These are phyloP conservation scores for Premnoplex brunnescens DNA, from an alignment of 2,797 vertebrate genomes.

Conservation along the genomic window DNA sequence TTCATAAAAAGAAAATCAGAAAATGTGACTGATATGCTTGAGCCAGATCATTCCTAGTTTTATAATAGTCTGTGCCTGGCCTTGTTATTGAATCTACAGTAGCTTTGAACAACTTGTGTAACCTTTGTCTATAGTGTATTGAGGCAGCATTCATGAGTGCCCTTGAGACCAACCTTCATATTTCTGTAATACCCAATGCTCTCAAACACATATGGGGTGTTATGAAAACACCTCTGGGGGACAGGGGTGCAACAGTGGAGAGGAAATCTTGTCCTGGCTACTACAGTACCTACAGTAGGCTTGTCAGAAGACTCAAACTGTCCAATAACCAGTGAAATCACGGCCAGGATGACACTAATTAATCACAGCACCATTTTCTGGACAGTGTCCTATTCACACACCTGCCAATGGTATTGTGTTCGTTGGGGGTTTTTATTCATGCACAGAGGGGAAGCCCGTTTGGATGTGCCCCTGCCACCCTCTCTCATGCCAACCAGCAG, in stretches of 20 bases:
- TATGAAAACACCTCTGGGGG: not conserved
- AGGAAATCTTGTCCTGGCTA: not conserved
- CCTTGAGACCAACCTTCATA: not conserved
- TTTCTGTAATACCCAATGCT: not conserved
- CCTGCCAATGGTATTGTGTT: not conserved
- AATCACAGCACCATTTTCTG: not conserved
- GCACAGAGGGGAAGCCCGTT: no score
- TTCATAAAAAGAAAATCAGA: not conserved
- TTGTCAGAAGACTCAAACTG: not conserved
- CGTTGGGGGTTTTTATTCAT: no score
- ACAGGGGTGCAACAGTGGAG: not conserved
- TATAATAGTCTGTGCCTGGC: not conserved
- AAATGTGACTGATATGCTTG: not conserved
- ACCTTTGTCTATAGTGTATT: not conserved
- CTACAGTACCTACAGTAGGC: not conserved
- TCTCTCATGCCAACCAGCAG: no score
- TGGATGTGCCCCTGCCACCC: no score
- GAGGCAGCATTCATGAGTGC: not conserved
- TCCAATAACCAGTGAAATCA: not conserved
- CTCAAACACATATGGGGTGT: not conserved
- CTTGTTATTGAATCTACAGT: not conserved
- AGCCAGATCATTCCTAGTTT: not conserved
- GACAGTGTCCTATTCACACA: not conserved
- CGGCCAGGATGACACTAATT: not conserved
- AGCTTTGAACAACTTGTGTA: not conserved